Evolutionary conservation across 2,113 vertebrate genomes (phyloP).

Genomic region (Phalacrocorax brasilianus): DNA sequence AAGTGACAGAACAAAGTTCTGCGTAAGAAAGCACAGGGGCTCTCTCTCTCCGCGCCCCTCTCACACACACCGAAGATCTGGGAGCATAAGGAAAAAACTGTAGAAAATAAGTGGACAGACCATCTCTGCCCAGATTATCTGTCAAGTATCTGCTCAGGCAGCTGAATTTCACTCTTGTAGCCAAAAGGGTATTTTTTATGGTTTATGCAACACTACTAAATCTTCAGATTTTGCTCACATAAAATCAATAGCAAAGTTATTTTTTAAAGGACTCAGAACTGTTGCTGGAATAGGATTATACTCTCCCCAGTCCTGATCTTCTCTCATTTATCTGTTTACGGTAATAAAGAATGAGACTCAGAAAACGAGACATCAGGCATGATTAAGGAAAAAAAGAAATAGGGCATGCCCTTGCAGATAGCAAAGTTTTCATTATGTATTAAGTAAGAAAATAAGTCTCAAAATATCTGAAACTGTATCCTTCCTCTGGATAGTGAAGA

Average conservation of each 20-base stretch:
- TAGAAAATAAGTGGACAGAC: background rate
- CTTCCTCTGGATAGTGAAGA: background rate
- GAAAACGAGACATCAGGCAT: background rate
- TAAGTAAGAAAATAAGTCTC: background rate
- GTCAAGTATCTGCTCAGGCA: background rate
- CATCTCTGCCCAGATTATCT: background rate
- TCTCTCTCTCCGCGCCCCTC: background rate
- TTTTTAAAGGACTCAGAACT: background rate
- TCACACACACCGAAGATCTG: background rate
- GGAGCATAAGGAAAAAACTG: background rate
- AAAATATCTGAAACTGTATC: background rate
- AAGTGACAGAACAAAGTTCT: background rate
- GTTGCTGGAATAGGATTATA: background rate
- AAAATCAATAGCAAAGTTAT: background rate
- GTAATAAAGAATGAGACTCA: background rate
- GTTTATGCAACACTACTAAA: background rate
- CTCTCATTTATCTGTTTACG: background rate
- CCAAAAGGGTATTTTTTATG: background rate
- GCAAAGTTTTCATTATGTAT: background rate
- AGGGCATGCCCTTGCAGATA: background rate
- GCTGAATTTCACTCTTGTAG: background rate
- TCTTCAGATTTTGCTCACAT: background rate
- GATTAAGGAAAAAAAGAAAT: background rate
- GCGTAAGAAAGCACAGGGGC: background rate
- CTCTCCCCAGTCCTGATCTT: background rate